Evolutionary conservation across 2,888 invertebrate genomes (phyloP), one percentile per base, ranked within the genome.

Genomic region (Schizaphis graminum): DNA sequence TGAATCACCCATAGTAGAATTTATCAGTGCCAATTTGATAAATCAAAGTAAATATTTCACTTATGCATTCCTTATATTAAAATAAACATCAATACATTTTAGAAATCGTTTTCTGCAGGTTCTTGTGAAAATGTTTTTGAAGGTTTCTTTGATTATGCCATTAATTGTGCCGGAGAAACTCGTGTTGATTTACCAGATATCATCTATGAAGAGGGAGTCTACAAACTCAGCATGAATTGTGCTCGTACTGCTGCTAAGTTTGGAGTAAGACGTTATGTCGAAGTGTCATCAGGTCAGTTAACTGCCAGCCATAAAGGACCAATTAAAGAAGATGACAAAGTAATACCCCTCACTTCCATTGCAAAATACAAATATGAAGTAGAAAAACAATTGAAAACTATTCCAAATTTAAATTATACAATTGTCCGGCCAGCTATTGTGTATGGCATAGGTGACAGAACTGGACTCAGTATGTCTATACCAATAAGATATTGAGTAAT

Each of bases 91-190:
- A 35, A 35, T 67, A n/a, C 16, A 35, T 67, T 35, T 11, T 35
- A 16, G 13, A 87, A 56, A 44, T 93, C 49, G 8, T 57, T 57
- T 49, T 26, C 10, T n/a, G 8, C 96, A 98, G 98, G 97, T 95
- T 98, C 98, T 95, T 98, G 98, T 95, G 97, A 97, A 95, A 97
- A 97, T 95, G 98, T 98, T 0, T 97, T 98, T 95, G 96, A 97
- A 91, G 91, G 92, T 67, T 89, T 91, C 35, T 95, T 95, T 16
- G 97, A 97, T 95, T 97, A 97, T 95, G 98, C 98, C 89, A 97
- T 98, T 94, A 99, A 99, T 96, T 98, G 98, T 96, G 99, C 99
- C 1, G 98, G 98, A 4, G 99, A 99, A 96, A 99, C 98, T 8
- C 98, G 98, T 96, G 97, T 97, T 94, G 98, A 98, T 35, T 98